Conservation (phyloP, 35 echinoderm and acorn worm species). For the Lytechinus pictus region DNA sequence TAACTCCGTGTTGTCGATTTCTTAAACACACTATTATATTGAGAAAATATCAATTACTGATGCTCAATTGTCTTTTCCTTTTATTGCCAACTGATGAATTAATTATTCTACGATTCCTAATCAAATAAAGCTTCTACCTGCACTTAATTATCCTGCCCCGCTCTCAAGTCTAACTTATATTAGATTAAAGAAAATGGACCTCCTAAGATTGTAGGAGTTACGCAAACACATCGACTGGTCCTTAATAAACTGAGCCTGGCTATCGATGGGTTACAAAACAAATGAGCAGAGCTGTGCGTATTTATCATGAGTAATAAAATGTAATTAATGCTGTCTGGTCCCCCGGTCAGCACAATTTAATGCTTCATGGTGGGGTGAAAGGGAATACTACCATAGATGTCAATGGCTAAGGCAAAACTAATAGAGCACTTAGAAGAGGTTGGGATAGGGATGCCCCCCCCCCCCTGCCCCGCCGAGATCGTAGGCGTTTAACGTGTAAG, state of each 20-base stretch:
- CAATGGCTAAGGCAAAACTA: not conserved
- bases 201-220: not conserved
- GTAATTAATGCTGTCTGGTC: not conserved
- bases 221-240: not conserved
- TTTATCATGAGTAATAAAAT: not conserved
- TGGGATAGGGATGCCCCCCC: no score
- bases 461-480: no score
- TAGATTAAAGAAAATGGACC: not conserved
- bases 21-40: no score
- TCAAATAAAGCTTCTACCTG: not conserved
- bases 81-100: not conserved
- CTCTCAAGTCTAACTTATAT: not conserved
- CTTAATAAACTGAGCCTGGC: not conserved
- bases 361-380: not conserved
- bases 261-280: not conserved
- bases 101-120: not conserved
- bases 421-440: no score
- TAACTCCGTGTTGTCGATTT: no score
- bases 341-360: not conserved
- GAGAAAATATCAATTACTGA: no score
- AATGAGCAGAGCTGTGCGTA: not conserved
- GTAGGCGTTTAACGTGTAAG: no score
- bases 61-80: not conserved
- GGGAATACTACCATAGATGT: not conserved
- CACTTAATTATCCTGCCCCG: not conserved